Conservation (phyloP, 2,888 invertebrate genomes). For the Osmoderma eremita region DNA sequence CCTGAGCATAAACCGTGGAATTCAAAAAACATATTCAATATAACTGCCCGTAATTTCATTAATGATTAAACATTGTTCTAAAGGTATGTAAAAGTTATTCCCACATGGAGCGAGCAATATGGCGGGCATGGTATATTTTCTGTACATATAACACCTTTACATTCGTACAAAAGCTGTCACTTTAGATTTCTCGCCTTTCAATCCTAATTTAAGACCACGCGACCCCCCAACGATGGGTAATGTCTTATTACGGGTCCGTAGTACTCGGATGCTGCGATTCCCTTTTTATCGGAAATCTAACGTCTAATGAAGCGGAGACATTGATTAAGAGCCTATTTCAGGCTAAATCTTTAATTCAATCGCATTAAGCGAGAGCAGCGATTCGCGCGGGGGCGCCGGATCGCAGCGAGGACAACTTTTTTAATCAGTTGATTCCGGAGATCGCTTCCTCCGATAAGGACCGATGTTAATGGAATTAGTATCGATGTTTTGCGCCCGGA, state of each 20-base stretch:
- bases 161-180: no score
- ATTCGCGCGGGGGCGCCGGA: slow-evolving; percentile 53
- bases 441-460: slow-evolving; percentile 62
- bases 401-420: slow-evolving; percentile 61
- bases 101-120: no score
- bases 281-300: slow-evolving; percentile 58
- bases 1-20: no score
- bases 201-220: slow-evolving; percentile 24
- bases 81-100: no score
- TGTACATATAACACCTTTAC: no score
- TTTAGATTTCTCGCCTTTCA: background rate
- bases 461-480: slow-evolving; percentile 63
- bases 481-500: slow-evolving; percentile 55
- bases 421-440: slow-evolving; percentile 63
- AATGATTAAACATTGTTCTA: no score
- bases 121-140: no score
- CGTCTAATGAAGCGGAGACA: slow-evolving; percentile 63
- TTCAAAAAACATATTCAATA: no score
- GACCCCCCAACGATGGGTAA: slow-evolving; percentile 22
- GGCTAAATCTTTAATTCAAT: slow-evolving; percentile 65
- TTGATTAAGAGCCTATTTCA: slow-evolving; percentile 63
- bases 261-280: background rate
- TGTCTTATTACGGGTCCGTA: background rate
- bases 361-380: slow-evolving; percentile 60
- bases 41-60: no score